Percentiles rank a stretch among this genome's conserved stretches.
These are phyloP conservation scores for Lemur catta DNA, from an alignment of 2,797 vertebrate species.

Conservation along the genomic window DNA sequence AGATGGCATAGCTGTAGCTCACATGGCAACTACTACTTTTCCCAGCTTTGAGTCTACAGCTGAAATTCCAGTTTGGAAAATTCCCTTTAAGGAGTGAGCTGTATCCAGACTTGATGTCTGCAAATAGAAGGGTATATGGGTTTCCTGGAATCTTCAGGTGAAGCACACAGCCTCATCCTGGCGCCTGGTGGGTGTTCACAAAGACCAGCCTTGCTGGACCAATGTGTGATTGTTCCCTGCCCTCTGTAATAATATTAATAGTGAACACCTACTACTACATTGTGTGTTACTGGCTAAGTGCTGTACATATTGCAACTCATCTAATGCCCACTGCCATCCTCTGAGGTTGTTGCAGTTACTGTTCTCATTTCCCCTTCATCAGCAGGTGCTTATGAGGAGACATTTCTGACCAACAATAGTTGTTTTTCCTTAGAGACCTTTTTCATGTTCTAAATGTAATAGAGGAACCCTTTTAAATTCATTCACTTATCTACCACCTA, in stretches of 20 bases:
- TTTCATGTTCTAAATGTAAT: background rate
- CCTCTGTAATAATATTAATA: background rate
- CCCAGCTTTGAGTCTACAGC: background rate
- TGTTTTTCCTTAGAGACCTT: background rate
- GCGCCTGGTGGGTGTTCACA: background rate
- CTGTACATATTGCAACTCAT: background rate
- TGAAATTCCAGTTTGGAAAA: conserved; percentile 1
- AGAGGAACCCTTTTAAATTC: background rate
- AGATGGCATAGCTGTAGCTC: background rate
- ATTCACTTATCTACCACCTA: background rate
- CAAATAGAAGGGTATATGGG: background rate
- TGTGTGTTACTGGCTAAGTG: background rate
- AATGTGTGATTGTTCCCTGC: background rate
- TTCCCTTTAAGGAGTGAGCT: background rate
- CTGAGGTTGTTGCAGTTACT: background rate
- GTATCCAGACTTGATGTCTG: background rate
- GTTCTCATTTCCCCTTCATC: background rate
- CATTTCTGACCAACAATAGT: background rate
- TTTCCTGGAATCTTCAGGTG: background rate
- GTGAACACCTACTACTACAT: background rate
- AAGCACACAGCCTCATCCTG: background rate
- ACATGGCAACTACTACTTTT: background rate
- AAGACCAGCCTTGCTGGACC: background rate
- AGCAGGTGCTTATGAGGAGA: background rate
- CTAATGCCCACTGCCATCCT: background rate